phyloP scores from a whole-genome alignment of 1,140 invertebrate genomes.

The Plodia interpunctella region DNA sequence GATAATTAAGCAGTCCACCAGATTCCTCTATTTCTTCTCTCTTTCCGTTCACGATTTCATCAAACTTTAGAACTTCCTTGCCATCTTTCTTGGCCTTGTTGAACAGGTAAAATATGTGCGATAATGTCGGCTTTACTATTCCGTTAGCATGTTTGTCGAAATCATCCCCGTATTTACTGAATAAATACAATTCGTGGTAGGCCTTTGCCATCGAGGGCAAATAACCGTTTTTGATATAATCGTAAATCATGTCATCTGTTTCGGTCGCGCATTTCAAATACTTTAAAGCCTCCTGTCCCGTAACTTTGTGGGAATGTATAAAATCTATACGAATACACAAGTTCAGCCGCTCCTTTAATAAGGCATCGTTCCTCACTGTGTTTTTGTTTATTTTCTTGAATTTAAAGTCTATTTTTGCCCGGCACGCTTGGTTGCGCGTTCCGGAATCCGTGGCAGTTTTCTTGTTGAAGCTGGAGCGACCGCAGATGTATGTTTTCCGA shows the following conservation, averaged over 20 bases:
- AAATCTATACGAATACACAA: slow-evolving; percentile 22
- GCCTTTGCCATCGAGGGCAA: slow-evolving; percentile 10
- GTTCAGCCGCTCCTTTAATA: slow-evolving; percentile 22
- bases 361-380: slow-evolving; percentile 20
- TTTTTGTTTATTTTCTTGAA: slow-evolving; percentile 18
- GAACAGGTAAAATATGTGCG: slow-evolving; percentile 15
- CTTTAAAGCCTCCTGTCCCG: slow-evolving; percentile 5
- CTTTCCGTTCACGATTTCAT: neutral
- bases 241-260: slow-evolving; percentile 11
- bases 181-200: slow-evolving; percentile 20
- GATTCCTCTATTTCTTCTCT: neutral
- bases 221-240: slow-evolving; percentile 19
- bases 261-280: slow-evolving; percentile 15
- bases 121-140: slow-evolving; percentile 17
- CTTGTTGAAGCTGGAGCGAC: slow-evolving; percentile 18
- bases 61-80: neutral
- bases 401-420: slow-evolving; percentile 22
- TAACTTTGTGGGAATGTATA: slow-evolving; percentile 20
- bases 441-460: neutral
- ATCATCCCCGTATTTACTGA: slow-evolving; percentile 14
- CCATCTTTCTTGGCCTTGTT: slow-evolving; percentile 4
- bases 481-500: slow-evolving; percentile 19
- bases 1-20: slow-evolving; percentile 7
- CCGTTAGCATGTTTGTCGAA: slow-evolving; percentile 9
- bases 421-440: slow-evolving; percentile 16